phyloP scores from a whole-genome alignment of 2,113 vertebrate genomes.

The Agelaius phoeniceus region DNA sequence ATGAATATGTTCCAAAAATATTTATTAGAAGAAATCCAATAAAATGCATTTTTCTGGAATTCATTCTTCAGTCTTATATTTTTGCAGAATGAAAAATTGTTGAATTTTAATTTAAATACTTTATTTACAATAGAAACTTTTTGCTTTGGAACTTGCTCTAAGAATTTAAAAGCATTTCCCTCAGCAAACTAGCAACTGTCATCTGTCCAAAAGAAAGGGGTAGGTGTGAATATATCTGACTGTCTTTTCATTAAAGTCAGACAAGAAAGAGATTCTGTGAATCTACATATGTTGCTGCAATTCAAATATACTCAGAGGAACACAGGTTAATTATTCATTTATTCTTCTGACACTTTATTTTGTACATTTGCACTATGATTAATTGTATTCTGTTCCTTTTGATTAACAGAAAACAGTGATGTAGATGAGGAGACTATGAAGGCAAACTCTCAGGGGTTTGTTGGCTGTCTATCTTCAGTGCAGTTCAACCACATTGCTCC shows the following conservation, averaged over 20 bases:
- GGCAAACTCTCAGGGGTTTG: conserved; percentile 84
- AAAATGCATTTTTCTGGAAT: neutral
- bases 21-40: neutral
- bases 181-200: neutral
- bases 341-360: neutral
- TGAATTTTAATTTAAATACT: neutral
- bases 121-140: neutral
- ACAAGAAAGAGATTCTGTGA: neutral
- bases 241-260: conserved; percentile 23
- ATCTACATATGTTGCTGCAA: conserved; percentile 9
- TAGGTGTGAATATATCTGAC: neutral
- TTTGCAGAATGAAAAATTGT: neutral
- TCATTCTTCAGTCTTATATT: neutral
- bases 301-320: neutral
- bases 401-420: conserved; percentile 63
- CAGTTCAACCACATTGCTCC: conserved; percentile 89
- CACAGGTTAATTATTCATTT: conserved; percentile 37
- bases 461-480: conserved; percentile 89
- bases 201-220: neutral
- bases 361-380: neutral
- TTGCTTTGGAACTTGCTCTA: neutral
- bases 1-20: neutral
- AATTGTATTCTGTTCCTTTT: conserved; percentile 46
- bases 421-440: conserved; percentile 81
- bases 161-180: neutral